Percentiles rank a stretch among this genome's conserved stretches.
Evolutionary conservation across 2,888 invertebrate species (phyloP).

Genomic region (Margaritifera margaritifera): DNA sequence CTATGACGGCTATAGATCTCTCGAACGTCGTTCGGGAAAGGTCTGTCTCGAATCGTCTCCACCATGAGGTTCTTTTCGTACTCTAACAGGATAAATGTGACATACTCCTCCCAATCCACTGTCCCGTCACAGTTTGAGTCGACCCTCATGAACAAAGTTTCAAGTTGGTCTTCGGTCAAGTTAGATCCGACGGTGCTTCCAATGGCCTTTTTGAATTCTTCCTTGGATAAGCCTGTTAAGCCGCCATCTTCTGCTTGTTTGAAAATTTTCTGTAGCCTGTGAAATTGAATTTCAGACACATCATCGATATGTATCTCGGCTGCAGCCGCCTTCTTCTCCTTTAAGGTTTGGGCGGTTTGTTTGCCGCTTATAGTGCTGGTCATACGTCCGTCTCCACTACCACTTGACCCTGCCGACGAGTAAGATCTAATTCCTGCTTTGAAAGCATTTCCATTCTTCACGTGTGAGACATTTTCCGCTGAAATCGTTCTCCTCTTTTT

Average conservation of each 20-base stretch:
- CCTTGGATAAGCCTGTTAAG: constrained; percentile 51
- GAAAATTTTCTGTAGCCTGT: constrained; percentile 51
- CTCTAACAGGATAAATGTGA: constrained; percentile 83
- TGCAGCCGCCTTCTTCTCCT: constrained; percentile 3
- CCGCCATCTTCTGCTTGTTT: constrained; percentile 54
- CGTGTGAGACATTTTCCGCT: not conserved
- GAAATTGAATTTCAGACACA: constrained; percentile 19
- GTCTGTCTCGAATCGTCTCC: constrained; percentile 52
- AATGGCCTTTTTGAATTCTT: constrained; percentile 63
- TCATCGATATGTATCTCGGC: constrained; percentile 29
- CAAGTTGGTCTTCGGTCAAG: constrained; percentile 59
- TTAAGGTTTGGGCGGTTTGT: constrained; percentile 10
- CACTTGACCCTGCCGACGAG: too few species aligned
- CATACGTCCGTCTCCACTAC: too few species aligned
- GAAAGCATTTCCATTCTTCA: not conserved
- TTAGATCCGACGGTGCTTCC: constrained; percentile 51
- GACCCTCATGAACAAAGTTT: constrained; percentile 67
- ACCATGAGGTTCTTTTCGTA: constrained; percentile 74
- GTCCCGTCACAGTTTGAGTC: constrained; percentile 76
- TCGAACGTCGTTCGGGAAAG: constrained; percentile 68
- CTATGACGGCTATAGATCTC: constrained; percentile 80
- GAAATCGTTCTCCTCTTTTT: not conserved
- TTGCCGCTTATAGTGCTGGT: too few species aligned
- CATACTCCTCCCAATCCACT: constrained; percentile 84
- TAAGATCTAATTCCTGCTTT: not conserved